phyloP scores from a whole-genome alignment of 2,888 invertebrate species.

The Synanthedon andrenaeformis region DNA sequence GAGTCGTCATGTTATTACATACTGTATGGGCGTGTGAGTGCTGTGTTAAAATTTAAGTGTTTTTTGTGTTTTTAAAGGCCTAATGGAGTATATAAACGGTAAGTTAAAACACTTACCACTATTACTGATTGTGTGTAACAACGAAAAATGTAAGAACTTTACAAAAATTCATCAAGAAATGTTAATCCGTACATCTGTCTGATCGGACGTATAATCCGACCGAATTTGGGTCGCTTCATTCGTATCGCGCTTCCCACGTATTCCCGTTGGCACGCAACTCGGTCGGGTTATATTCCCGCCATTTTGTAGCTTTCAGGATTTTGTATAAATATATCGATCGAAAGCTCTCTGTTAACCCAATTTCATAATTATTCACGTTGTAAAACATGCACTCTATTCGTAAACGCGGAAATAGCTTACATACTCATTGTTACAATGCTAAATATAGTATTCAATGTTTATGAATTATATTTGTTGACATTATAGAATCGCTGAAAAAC shows the following conservation, averaged over 20 bases:
- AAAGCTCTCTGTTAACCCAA: constrained; percentile 51
- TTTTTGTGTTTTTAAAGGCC: constrained; percentile 55
- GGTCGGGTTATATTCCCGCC: constrained; percentile 55
- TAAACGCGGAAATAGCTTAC: constrained; percentile 9
- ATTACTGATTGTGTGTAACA: constrained; percentile 15
- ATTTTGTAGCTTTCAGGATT: constrained; percentile 67
- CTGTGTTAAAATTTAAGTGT: constrained; percentile 62
- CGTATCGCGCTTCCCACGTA: constrained; percentile 30
- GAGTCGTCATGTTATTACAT: constrained; percentile 66
- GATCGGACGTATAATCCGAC: constrained; percentile 54
- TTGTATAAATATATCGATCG: constrained; percentile 63
- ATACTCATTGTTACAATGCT: constrained; percentile 7
- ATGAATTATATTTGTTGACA: constrained; percentile 42
- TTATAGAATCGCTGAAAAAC: constrained; percentile 17
- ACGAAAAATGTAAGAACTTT: constrained; percentile 26
- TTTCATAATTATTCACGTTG: constrained; percentile 31
- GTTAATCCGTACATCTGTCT: constrained; percentile 59
- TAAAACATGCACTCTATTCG: constrained; percentile 16
- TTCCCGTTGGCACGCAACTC: constrained; percentile 24
- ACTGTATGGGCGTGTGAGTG: constrained; percentile 68
- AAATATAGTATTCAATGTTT: constrained; percentile 4
- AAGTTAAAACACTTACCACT: constrained; percentile 33
- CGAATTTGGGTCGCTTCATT: constrained; percentile 42
- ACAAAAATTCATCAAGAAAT: constrained; percentile 47
- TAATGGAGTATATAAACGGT: constrained; percentile 55